Evolutionary conservation across 2,888 invertebrate genomes (phyloP).

Genomic region (Calliphora vomitoria): DNA sequence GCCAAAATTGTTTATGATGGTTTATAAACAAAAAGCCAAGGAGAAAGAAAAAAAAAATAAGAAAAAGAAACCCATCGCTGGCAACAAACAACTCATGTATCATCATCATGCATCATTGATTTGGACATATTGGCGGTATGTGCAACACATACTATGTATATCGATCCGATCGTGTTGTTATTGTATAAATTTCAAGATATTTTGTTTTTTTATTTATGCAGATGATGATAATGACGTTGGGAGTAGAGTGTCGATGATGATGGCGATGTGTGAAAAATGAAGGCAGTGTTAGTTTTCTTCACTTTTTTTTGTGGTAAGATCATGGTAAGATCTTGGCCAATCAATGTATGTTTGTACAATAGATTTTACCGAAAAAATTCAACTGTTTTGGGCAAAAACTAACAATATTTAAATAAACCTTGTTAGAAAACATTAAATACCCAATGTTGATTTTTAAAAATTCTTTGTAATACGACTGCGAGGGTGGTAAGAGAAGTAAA

Average conservation of each 20-base stretch:
- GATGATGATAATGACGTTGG: conserved; percentile 43
- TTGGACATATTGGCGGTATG: conserved; percentile 66
- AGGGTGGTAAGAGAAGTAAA: background rate
- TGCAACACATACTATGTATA: conserved; percentile 49
- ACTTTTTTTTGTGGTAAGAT: conserved; percentile 6
- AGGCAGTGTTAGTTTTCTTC: conserved; percentile 4
- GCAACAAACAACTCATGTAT: conserved; percentile 69
- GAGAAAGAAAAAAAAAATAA: conserved; percentile 5
- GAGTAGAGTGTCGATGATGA: conserved; percentile 37
- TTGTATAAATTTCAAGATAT: conserved; percentile 51
- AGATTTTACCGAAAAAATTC: conserved; percentile 31
- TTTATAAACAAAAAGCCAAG: conserved; percentile 45
- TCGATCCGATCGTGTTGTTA: conserved; percentile 58
- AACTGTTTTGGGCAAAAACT: conserved; percentile 25
- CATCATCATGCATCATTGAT: conserved; percentile 71
- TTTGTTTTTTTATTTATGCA: conserved; percentile 10
- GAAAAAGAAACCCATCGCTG: background rate
- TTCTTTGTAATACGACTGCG: background rate
- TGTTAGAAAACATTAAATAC: conserved; percentile 5
- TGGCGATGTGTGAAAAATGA: conserved; percentile 52
- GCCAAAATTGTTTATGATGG: conserved; percentile 74
- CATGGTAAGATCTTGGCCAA: conserved; percentile 18
- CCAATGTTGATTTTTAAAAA: conserved; percentile 10
- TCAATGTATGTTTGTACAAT: conserved; percentile 19
- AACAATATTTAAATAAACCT: conserved; percentile 24